Evolutionary conservation across 2,113 vertebrate species (phyloP).

Genomic region (Vombatus ursinus): DNA sequence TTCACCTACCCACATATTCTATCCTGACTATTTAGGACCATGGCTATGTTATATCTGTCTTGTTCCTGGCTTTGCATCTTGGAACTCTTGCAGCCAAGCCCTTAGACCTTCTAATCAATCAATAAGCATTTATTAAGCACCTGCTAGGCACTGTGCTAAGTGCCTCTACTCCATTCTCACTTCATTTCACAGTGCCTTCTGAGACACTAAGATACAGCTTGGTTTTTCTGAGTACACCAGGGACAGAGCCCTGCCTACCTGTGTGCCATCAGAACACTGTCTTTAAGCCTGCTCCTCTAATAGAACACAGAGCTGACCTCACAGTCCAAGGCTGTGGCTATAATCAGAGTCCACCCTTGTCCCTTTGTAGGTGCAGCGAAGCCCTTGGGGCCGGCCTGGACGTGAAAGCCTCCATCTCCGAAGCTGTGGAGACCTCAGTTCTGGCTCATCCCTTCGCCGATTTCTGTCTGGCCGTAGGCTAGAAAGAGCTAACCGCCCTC

Average conservation of each 20-base stretch:
- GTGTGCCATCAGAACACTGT: fast-evolving
- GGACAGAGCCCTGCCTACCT: neutral
- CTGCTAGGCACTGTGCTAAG: neutral
- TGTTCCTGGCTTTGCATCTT: neutral
- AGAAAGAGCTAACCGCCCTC: constrained; percentile 79
- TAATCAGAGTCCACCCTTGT: neutral
- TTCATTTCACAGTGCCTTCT: neutral
- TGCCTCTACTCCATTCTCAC: neutral
- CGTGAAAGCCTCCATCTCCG: constrained; percentile 92
- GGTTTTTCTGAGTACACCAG: neutral
- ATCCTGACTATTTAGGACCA: neutral
- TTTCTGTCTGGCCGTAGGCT: constrained; percentile 83
- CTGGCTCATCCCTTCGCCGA: constrained; percentile 89
- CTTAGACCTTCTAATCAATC: neutral
- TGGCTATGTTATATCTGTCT: neutral
- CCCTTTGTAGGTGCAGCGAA: constrained; percentile 84
- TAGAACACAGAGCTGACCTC: neutral
- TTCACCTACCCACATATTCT: fast-evolving
- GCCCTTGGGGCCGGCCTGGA: constrained; percentile 82
- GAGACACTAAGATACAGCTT: neutral
- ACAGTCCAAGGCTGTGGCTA: neutral
- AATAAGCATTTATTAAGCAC: neutral
- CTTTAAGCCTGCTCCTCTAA: neutral
- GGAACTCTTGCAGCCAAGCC: neutral
- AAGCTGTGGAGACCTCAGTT: constrained; percentile 96